phyloP scores from a whole-genome alignment of 2,113 vertebrate genomes.

The Platysteira castanea region DNA sequence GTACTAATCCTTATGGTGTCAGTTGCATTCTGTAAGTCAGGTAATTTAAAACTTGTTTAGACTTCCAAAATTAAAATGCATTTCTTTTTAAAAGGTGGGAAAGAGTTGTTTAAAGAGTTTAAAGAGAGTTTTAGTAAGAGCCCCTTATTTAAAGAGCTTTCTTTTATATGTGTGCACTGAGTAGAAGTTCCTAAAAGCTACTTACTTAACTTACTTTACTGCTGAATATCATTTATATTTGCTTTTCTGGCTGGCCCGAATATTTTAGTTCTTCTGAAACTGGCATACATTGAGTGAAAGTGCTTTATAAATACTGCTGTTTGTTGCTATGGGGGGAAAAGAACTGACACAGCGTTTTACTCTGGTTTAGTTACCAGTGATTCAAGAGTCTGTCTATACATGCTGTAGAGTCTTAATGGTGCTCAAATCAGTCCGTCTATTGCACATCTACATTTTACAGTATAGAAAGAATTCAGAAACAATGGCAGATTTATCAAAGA shows the following conservation, averaged over 20 bases:
- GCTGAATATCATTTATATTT: background rate
- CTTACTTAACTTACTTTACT: fast-evolving
- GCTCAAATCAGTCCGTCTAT: background rate
- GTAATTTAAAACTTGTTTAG: background rate
- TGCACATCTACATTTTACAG: background rate
- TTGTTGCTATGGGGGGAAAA: background rate
- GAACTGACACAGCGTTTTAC: background rate
- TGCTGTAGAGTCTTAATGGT: background rate
- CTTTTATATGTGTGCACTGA: background rate
- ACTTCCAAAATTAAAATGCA: background rate
- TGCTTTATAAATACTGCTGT: background rate
- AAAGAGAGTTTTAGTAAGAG: background rate
- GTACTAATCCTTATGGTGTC: background rate
- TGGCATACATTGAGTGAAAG: background rate
- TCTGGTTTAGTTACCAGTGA: background rate
- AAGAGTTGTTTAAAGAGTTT: background rate
- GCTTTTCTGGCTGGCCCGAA: background rate
- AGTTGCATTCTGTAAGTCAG: background rate
- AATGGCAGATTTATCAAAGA: background rate
- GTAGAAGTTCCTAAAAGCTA: background rate
- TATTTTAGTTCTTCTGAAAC: background rate
- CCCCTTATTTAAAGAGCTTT: background rate
- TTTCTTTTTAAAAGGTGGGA: background rate
- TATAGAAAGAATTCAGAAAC: background rate
- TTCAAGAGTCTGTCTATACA: background rate